Evolutionary conservation across 2,888 invertebrate species (phyloP).

Genomic region (Vandiemenella viatica): DNA sequence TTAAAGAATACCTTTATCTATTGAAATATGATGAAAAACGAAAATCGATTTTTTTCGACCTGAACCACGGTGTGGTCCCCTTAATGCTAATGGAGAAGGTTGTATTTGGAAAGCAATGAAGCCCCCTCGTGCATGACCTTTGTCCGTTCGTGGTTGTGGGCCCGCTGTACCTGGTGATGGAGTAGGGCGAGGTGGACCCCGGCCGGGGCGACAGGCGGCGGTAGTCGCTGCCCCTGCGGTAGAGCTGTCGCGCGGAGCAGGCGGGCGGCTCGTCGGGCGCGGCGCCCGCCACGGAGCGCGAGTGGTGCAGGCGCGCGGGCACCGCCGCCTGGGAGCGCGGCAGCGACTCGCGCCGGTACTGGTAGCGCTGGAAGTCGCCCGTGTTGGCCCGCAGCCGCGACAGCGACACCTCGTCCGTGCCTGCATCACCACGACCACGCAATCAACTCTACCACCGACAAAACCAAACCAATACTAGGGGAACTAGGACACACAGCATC

Average conservation of each 20-base stretch:
- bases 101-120: too few relatives aligned
- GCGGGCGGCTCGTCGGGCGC: background rate
- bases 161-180: background rate
- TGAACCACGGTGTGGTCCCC: too few relatives aligned
- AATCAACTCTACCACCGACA: too few relatives aligned
- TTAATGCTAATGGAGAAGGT: too few relatives aligned
- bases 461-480: slow-evolving; percentile 1
- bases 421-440: too few relatives aligned
- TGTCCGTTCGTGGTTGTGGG: too few relatives aligned
- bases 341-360: background rate
- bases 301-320: background rate
- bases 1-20: too few relatives aligned
- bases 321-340: background rate
- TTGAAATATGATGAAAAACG: too few relatives aligned
- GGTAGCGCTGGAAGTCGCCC: background rate
- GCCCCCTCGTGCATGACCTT: too few relatives aligned
- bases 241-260: background rate
- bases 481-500: background rate
- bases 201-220: background rate
- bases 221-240: background rate
- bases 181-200: background rate
- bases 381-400: background rate
- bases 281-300: background rate
- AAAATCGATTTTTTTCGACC: too few relatives aligned
- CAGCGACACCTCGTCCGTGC: background rate